Evolutionary conservation across 2,113 vertebrate species (phyloP).

Genomic region (Campylomormyrus tamandua): DNA sequence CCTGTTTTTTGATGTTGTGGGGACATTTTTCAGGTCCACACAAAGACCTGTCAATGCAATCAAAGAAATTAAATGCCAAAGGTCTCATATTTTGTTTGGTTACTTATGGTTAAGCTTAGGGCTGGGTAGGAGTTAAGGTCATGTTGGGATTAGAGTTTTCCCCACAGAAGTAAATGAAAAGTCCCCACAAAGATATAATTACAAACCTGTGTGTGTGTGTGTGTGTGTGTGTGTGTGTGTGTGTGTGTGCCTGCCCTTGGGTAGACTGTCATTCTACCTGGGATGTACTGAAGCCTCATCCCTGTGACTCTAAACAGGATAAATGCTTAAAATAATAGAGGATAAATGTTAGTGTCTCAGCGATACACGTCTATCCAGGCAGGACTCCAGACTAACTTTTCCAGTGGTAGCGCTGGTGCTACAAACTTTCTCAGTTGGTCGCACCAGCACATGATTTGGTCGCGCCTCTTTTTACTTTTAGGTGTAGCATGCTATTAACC

Average conservation of each 20-base stretch:
- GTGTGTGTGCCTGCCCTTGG: background rate
- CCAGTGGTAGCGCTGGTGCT: background rate
- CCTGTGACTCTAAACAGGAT: background rate
- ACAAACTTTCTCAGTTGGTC: background rate
- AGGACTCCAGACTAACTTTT: background rate
- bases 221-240: background rate
- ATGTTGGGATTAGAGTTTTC: too few relatives aligned
- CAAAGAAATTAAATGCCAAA: too few relatives aligned
- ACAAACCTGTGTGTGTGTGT: background rate
- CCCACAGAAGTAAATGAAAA: too few relatives aligned
- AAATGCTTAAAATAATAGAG: background rate
- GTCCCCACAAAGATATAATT: too few relatives aligned
- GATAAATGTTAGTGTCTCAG: background rate
- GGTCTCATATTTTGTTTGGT: too few relatives aligned
- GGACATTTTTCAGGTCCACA: too few relatives aligned
- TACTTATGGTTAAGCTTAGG: too few relatives aligned
- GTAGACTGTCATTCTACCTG: background rate
- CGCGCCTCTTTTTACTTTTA: background rate
- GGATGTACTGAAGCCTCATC: background rate
- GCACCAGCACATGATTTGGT: background rate
- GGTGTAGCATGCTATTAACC: background rate
- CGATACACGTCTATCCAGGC: background rate
- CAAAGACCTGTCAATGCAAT: too few relatives aligned
- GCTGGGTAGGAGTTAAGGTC: too few relatives aligned
- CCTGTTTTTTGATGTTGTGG: too few relatives aligned